Percentiles rank a stretch among this genome's conserved stretches.
Evolutionary conservation across 1,140 invertebrate genomes (phyloP).

Genomic region (Pinna nobilis): DNA sequence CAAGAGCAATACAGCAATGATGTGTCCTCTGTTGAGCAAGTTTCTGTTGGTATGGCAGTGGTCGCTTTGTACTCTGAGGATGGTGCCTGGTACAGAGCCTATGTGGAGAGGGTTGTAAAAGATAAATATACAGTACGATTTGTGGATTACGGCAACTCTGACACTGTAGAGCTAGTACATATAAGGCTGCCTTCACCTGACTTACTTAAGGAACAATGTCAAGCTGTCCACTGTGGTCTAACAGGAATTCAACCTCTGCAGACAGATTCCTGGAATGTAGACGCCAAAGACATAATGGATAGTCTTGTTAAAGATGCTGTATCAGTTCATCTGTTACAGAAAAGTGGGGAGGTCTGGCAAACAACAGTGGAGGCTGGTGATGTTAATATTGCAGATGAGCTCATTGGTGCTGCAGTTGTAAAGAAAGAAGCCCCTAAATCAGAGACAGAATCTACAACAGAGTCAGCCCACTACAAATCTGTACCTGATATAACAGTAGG

Average conservation of each 20-base stretch:
- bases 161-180: constrained; percentile 37
- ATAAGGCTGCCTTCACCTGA: constrained; percentile 37
- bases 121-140: constrained; percentile 83
- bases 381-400: constrained; percentile 51
- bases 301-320: constrained; percentile 56
- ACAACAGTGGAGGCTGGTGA: constrained; percentile 51
- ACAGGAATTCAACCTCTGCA: constrained; percentile 58
- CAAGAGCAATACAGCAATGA: constrained; percentile 56
- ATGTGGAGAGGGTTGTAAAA: constrained; percentile 78
- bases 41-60: constrained; percentile 76
- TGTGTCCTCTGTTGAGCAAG: constrained; percentile 2
- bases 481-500: not conserved
- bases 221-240: constrained; percentile 60
- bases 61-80: constrained; percentile 84
- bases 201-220: constrained; percentile 46
- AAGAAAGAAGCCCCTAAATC: constrained; percentile 9
- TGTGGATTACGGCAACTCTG: constrained; percentile 81
- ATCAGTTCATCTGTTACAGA: constrained; percentile 22
- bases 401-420: constrained; percentile 54
- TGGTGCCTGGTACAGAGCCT: constrained; percentile 85
- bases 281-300: constrained; percentile 65
- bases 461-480: not conserved
- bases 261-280: constrained; percentile 52
- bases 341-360: constrained; percentile 28
- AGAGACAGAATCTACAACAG: constrained; percentile 5